phyloP scores from a whole-genome alignment of 2,113 vertebrate species.

The Sylvicapra grimmia region DNA sequence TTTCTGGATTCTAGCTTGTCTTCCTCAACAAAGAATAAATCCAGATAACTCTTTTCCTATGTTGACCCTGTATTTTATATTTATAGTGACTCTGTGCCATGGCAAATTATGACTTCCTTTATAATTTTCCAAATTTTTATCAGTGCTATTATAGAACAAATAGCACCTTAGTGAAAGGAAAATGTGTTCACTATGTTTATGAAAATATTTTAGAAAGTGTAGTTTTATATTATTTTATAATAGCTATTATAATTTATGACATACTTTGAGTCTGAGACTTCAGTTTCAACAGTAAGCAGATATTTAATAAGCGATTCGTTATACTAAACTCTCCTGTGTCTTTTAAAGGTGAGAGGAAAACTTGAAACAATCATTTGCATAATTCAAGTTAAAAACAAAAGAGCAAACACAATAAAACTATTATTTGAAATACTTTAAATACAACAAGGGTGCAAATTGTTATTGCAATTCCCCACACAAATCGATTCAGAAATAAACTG shows the following conservation, averaged over 20 bases:
- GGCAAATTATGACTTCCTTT: neutral
- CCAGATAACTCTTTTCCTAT: neutral
- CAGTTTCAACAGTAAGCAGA: neutral
- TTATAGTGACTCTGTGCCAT: neutral
- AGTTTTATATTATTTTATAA: neutral
- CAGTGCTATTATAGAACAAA: slow-evolving; percentile 17
- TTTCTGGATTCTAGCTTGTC: neutral
- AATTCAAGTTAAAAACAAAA: slow-evolving; percentile 44
- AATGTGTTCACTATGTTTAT: neutral
- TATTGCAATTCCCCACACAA: slow-evolving; percentile 21
- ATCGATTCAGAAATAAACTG: slow-evolving; percentile 21
- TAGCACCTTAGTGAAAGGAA: slow-evolving; percentile 17
- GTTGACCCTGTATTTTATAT: neutral
- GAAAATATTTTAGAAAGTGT: slow-evolving; percentile 10
- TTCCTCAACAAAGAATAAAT: neutral
- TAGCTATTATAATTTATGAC: neutral
- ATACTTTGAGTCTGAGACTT: neutral
- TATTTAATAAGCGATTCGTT: slow-evolving; percentile 31
- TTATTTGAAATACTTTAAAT: slow-evolving; percentile 37
- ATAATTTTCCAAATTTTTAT: slow-evolving; percentile 46
- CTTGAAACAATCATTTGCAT: neutral
- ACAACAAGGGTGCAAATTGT: neutral
- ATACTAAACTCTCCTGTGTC: neutral
- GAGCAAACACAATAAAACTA: slow-evolving; percentile 39
- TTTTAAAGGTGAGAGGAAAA: slow-evolving; percentile 10